Base-by-base conservation (phyloP, 2,113 vertebrate genomes). In the Galbula dea region DNA sequence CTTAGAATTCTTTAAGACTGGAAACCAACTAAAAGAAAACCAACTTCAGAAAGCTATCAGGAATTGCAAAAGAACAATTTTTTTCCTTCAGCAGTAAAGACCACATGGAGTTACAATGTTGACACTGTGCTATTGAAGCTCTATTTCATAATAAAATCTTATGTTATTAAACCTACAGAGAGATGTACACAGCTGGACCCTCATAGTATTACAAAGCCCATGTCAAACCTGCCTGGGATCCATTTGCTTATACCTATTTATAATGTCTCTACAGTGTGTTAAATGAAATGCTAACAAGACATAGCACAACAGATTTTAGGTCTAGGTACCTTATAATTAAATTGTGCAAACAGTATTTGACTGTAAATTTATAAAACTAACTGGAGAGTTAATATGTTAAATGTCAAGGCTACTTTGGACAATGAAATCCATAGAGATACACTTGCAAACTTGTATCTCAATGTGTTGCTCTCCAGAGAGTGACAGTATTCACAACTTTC, bases 381-480 rank as follows among this genome's bases (percentile, higher is more conserved):
- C 61, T 61, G 61, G 57, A 78, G 57, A 93, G 51, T 66, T 68
- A 81, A 59, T 20, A 74, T 39, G 32, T 91, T 96, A 92, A 95
- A 94, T 88, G 88, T 86, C 95, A 95, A 95, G 72, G 80, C 73
- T 86, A 66, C 90, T 83, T 77, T 78, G 49, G 91, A 93, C 66
- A 89, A 54, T 63, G 73, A 96, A 71, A 94, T 87, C 77, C 94
- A 69, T 0, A 85, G 72, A 89, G 72, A 96, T 51, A 88, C 58
- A 39, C 45, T 73, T 83, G 91, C 52, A 93, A 95, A 92, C 80
- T 76, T 93, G 77, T 88, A 76, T 88, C 96, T 94, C 95, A 91
- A 75, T 29, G 54, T 14, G 5, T 8, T 82, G 27, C 2, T 94
- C 36, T 77, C n/a, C 12, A 73, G 55, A 17, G 23, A 76, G 23